Conservation (phyloP, 2,888 invertebrate species). For the Leptogaster cylindrica region DNA sequence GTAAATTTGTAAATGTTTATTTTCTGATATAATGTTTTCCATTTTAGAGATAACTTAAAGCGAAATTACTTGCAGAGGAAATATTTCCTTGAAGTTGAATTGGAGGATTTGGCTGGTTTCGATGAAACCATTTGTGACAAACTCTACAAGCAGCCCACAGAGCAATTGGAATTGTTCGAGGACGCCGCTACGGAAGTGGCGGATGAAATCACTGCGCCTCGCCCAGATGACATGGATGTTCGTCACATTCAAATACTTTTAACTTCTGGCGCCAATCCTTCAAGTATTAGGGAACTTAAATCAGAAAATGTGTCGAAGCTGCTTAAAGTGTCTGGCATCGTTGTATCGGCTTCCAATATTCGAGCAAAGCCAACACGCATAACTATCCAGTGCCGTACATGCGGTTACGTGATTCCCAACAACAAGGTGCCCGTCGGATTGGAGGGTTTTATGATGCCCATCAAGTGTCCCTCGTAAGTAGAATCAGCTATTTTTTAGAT, state of each 20-base stretch:
- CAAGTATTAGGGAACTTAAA: conserved; percentile 83
- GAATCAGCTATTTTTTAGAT: conserved; percentile 10
- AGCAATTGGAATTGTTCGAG: conserved; percentile 92
- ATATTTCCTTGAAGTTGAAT: conserved; percentile 88
- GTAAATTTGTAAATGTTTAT: neutral
- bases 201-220: conserved; percentile 93
- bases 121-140: conserved; percentile 93
- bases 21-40: neutral
- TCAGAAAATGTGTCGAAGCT: conserved; percentile 92
- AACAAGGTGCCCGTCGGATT: conserved; percentile 91
- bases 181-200: conserved; percentile 96
- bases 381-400: conserved; percentile 94
- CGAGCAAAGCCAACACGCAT: conserved; percentile 95
- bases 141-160: conserved; percentile 88
- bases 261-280: conserved; percentile 81
- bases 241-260: conserved; percentile 93
- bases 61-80: conserved; percentile 89
- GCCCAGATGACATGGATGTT: conserved; percentile 89
- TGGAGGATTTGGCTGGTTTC: conserved; percentile 93
- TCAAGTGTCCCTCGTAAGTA: conserved; percentile 90
- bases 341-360: conserved; percentile 92
- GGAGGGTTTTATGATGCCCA: conserved; percentile 93
- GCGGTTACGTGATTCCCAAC: conserved; percentile 87
- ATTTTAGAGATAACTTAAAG: conserved; percentile 84
- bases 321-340: conserved; percentile 94